phyloP scores from a whole-genome alignment of 2,797 vertebrate species.

The Acrossocheilus fasciatus region DNA sequence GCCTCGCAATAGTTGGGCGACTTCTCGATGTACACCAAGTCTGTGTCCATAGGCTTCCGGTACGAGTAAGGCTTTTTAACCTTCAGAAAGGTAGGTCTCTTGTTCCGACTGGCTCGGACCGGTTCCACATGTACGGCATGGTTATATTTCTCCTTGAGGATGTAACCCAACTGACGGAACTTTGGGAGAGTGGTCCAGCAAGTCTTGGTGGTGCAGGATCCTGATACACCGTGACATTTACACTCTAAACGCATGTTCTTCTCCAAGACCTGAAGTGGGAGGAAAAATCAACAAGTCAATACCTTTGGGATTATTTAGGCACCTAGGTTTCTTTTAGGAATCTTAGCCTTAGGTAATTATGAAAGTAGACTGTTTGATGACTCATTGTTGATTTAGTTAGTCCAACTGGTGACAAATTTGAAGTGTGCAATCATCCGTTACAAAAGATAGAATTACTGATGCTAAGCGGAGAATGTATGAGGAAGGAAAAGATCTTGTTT shows the following conservation, averaged over 20 bases:
- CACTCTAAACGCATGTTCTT: conserved; percentile 96
- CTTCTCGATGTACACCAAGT: conserved; percentile 95
- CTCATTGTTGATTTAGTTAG: conserved; percentile 57
- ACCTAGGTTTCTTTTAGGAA: conserved; percentile 43
- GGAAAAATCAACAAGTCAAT: conserved; percentile 37
- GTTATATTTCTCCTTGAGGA: conserved; percentile 95
- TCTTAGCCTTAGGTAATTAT: conserved; percentile 55
- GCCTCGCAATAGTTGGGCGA: conserved; percentile 98
- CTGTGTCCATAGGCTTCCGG: conserved; percentile 94
- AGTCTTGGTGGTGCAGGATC: conserved; percentile 97
- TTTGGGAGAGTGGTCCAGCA: conserved; percentile 98
- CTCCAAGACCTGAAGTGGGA: conserved; percentile 85
- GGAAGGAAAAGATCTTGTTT: conserved; percentile 13
- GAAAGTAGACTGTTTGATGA: conserved; percentile 55
- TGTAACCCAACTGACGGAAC: conserved; percentile 94
- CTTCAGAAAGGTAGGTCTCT: conserved; percentile 95
- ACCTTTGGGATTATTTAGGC: conserved; percentile 39
- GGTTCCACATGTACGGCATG: conserved; percentile 95
- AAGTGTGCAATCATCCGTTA: conserved; percentile 47
- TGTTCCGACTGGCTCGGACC: conserved; percentile 92
- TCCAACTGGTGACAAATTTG: conserved; percentile 54
- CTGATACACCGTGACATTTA: conserved; percentile 96
- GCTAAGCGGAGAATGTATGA: conserved; percentile 22
- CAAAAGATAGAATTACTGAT: conserved; percentile 56
- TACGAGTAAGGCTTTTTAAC: conserved; percentile 95